Evolutionary conservation across 2,113 vertebrate genomes (phyloP), one percentile per base, ranked within the genome.

Genomic region (Carassius gibelio): DNA sequence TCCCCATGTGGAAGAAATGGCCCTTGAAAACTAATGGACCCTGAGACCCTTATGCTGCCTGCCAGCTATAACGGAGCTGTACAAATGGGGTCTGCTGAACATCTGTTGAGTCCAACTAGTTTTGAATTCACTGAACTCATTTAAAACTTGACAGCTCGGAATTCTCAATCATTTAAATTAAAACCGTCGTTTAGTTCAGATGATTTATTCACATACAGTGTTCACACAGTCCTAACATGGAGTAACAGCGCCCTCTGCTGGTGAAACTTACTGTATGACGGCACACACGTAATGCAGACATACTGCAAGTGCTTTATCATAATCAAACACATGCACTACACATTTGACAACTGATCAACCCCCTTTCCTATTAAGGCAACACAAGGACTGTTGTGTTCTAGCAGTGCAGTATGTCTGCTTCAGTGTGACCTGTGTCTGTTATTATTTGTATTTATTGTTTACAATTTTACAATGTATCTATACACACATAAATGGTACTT

Each of bases 231-330:
- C 14, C 7, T 86, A 15, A 68, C 34, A 14, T 87, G 23, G 66
- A 17, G 4, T 55, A 9, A 80, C 61, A 71, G 50, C 23, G n/a
- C 69, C 74, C 83, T 66, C 83, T 88, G 80, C 36, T 84, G 75
- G 13, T 48, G 30, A 74, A 55, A 42, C 14, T 34, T 5, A 82
- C 66, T 17, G 17, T 17, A 68, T 36, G 66, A 19, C 34, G 1
- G 7, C 42, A 42, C 0, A 55, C 1, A 42, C 42, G 42, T 8
- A 42, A 42, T 42, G 42, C 42, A 42, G 42, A 42, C 52, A 55
- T 55, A 2, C 64, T 68, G 26, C n/a, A 68, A 3, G 64, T 68
- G 64, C 17, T 68, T 68, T 17, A 36, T 26, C 62, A 26, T 6
- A 66, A 34, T 6, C 17, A 55, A 55, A 55, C 14, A 55, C 52